phyloP scores from a whole-genome alignment of 2,888 invertebrate genomes.

The Notodonta ziczac region DNA sequence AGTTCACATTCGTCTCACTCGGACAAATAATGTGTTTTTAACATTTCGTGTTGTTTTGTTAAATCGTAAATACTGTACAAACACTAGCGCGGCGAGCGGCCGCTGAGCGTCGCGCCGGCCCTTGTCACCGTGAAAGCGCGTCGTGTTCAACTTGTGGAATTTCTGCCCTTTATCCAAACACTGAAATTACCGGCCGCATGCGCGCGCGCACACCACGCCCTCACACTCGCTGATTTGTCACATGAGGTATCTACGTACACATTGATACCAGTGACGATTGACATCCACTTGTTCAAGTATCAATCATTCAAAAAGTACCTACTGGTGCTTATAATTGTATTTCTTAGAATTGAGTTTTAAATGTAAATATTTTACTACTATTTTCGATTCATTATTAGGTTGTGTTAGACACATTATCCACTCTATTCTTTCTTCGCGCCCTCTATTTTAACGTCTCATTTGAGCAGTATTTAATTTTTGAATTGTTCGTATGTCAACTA shows the following conservation, averaged over 20 bases:
- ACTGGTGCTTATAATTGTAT: no score
- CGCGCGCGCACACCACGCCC: slow-evolving; percentile 1
- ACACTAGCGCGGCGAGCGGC: slow-evolving; percentile 59
- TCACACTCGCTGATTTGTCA: slow-evolving; percentile 18
- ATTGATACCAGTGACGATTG: not conserved
- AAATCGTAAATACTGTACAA: slow-evolving; percentile 83
- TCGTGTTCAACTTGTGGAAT: slow-evolving; percentile 64
- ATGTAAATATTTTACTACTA: not conserved
- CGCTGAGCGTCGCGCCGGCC: slow-evolving; percentile 57
- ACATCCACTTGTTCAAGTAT: not conserved
- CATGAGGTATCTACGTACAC: slow-evolving; percentile 9
- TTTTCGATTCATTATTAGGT: not conserved
- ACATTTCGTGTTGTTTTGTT: slow-evolving; percentile 84
- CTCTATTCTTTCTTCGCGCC: slow-evolving; percentile 55
- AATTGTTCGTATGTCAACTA: slow-evolving; percentile 81
- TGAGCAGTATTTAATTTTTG: slow-evolving; percentile 80
- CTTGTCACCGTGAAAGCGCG: slow-evolving; percentile 62
- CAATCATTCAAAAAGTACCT: not conserved
- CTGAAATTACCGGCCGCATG: slow-evolving; percentile 45
- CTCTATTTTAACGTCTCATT: slow-evolving; percentile 75
- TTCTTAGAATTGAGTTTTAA: no score
- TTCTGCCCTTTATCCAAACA: slow-evolving; percentile 63
- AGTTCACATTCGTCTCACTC: slow-evolving; percentile 82
- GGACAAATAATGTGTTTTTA: slow-evolving; percentile 84
- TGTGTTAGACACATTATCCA: slow-evolving; percentile 40